These are phyloP conservation scores for Brassicogethes aeneus DNA, from an alignment of 2,888 invertebrate genomes.

Conservation along the genomic window DNA sequence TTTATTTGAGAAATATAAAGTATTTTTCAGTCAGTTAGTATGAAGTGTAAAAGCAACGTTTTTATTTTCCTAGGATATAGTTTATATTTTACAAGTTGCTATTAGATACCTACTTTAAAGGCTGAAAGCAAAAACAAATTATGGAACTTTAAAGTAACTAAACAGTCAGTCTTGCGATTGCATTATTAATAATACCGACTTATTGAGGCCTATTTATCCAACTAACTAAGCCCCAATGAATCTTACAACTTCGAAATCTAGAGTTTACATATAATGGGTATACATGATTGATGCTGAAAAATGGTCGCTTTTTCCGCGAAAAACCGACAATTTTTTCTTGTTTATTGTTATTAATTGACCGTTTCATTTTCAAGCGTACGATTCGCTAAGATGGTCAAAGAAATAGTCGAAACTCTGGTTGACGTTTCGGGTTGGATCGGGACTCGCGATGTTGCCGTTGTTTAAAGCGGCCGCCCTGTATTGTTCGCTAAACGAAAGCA, in stretches of 20 bases:
- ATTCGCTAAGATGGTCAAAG: slow-evolving; percentile 56
- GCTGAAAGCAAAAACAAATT: slow-evolving; percentile 1
- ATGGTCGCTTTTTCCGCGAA: too few relatives aligned
- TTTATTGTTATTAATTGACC: slow-evolving; percentile 26
- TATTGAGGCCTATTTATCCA: too few relatives aligned
- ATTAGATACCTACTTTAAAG: background rate
- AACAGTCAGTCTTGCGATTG: slow-evolving; percentile 26
- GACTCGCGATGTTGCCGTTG: slow-evolving; percentile 41
- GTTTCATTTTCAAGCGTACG: slow-evolving; percentile 48
- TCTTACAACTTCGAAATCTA: too few relatives aligned
- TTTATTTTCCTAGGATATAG: too few relatives aligned
- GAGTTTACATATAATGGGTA: slow-evolving; percentile 19
- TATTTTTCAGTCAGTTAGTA: too few relatives aligned
- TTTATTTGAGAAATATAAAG: too few relatives aligned
- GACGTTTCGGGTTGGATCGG: slow-evolving; percentile 32
- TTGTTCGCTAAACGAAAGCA: slow-evolving; percentile 64
- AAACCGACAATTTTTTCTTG: too few relatives aligned
- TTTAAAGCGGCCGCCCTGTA: slow-evolving; percentile 45
- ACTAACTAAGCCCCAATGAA: too few relatives aligned
- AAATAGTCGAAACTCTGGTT: slow-evolving; percentile 53
- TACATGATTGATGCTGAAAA: slow-evolving; percentile 16
- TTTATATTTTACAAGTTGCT: background rate
- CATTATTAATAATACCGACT: slow-evolving; percentile 17
- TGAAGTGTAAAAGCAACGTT: too few relatives aligned
- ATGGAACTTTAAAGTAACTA: slow-evolving; percentile 1